Evolutionary conservation across 2,888 invertebrate genomes (phyloP).

Genomic region (Brachycybe producta): DNA sequence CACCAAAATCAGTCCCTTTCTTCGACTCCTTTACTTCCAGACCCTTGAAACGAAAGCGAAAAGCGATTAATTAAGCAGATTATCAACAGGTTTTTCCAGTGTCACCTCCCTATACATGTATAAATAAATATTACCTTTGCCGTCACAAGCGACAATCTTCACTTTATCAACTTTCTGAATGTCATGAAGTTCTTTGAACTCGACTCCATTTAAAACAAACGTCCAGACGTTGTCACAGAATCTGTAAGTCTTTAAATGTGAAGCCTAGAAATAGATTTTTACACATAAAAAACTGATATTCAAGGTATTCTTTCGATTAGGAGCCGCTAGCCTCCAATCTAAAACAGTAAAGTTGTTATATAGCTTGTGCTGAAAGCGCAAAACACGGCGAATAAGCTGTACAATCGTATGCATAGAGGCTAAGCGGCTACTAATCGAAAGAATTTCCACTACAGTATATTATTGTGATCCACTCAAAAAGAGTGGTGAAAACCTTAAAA

Average conservation of each 20-base stretch:
- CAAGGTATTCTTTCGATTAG: too few species aligned
- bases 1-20: slow-evolving; percentile 2
- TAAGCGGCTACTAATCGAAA: too few species aligned
- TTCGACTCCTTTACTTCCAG: neutral
- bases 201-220: slow-evolving; percentile 94
- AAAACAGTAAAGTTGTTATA: too few species aligned
- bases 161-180: slow-evolving; percentile 85
- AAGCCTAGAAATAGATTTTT: slow-evolving; percentile 36
- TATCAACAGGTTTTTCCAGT: neutral
- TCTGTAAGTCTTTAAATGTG: slow-evolving; percentile 55
- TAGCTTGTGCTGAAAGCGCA: too few species aligned
- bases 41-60: neutral
- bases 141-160: slow-evolving; percentile 96
- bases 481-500: slow-evolving; percentile 80
- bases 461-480: too few species aligned
- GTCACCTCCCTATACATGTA: neutral
- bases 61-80: neutral
- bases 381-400: too few species aligned
- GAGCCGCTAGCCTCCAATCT: too few species aligned
- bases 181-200: slow-evolving; percentile 89
- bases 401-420: too few species aligned
- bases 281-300: neutral
- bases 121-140: slow-evolving; percentile 56
- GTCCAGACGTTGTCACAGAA: slow-evolving; percentile 99
- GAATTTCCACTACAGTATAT: too few species aligned